These are phyloP conservation scores for Acanthopleura granulata DNA, from an alignment of 2,888 invertebrate species.

Conservation along the genomic window DNA sequence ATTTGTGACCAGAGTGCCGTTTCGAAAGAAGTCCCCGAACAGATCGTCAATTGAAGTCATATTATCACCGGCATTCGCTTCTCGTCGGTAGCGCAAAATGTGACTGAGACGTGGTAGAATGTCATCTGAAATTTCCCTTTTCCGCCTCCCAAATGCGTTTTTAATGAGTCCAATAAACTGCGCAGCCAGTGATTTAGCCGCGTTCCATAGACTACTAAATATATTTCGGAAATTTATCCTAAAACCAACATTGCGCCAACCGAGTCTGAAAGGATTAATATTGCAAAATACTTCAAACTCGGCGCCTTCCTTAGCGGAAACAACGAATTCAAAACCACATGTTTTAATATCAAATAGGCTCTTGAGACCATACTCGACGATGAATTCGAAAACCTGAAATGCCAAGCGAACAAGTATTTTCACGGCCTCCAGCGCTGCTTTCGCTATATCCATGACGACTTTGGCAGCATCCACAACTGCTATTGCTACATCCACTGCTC, in stretches of 20 bases:
- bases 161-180: slow-evolving; percentile 30
- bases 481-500: neutral
- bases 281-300: slow-evolving; percentile 21
- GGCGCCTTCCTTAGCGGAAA: neutral
- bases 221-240: slow-evolving; percentile 21
- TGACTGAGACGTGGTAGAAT: neutral
- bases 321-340: slow-evolving; percentile 17
- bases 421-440: slow-evolving; percentile 12
- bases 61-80: neutral
- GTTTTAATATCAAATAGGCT: slow-evolving; percentile 15
- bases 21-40: neutral
- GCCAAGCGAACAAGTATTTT: slow-evolving; percentile 22
- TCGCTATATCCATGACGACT: slow-evolving; percentile 2
- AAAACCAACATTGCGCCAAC: slow-evolving; percentile 19
- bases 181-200: neutral
- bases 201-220: slow-evolving; percentile 14
- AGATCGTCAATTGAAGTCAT: neutral
- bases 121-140: slow-evolving; percentile 7
- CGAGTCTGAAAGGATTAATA: slow-evolving; percentile 16
- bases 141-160: slow-evolving; percentile 11
- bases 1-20: neutral
- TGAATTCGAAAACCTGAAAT: slow-evolving; percentile 10
- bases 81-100: neutral
- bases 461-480: slow-evolving; percentile 8
- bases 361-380: slow-evolving; percentile 16